Evolutionary conservation across 2,113 vertebrate genomes (phyloP).

Genomic region (Zosterops japonicus): DNA sequence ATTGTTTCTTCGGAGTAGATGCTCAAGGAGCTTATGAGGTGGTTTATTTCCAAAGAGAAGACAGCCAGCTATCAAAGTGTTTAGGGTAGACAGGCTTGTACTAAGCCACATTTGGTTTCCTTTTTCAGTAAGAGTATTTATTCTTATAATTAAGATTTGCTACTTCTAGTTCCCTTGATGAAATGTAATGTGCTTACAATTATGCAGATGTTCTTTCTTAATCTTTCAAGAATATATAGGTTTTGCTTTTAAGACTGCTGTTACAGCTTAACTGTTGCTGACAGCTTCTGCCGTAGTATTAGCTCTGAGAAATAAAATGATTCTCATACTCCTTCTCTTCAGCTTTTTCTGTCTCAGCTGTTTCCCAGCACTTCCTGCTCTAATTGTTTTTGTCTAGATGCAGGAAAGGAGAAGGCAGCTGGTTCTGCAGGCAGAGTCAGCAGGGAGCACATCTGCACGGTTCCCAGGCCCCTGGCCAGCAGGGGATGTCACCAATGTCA

Average conservation of each 20-base stretch:
- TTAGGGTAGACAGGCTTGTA: neutral
- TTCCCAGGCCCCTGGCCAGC: conserved; percentile 59
- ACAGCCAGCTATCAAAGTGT: neutral
- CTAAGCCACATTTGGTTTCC: neutral
- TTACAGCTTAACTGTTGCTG: neutral
- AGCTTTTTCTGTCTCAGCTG: neutral
- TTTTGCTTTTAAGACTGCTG: neutral
- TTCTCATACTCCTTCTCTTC: neutral
- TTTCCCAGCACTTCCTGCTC: conserved; percentile 12
- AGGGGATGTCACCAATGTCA: neutral
- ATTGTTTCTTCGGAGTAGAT: neutral
- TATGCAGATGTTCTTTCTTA: neutral
- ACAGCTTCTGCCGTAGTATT: neutral
- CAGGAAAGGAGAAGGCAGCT: conserved; percentile 23
- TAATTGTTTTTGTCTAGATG: conserved; percentile 2
- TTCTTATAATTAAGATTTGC: neutral
- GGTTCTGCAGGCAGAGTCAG: conserved; percentile 19
- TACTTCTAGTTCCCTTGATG: neutral
- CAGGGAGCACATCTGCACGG: conserved; percentile 16
- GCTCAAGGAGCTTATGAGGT: neutral
- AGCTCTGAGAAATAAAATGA: neutral
- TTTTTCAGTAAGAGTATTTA: neutral
- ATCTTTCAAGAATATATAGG: neutral
- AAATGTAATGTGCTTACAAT: neutral
- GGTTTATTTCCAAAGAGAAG: neutral